Base-by-base conservation (phyloP, 1,140 invertebrate species). In the Piezodorus guildinii region DNA sequence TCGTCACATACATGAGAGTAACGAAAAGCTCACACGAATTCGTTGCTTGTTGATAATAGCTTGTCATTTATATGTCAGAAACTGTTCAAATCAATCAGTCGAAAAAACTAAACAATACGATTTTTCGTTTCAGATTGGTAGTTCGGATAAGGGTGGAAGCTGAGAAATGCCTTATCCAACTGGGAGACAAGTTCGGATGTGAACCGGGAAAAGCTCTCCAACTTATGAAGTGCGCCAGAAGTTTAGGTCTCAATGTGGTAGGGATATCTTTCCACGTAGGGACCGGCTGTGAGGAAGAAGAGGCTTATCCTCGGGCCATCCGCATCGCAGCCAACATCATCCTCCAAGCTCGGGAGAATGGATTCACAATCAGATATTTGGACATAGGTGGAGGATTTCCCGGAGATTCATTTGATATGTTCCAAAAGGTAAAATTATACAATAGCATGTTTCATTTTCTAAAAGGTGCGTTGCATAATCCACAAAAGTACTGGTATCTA, bases 141-240 rank as follows among this genome's bases (percentile, higher is more conserved):
- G 56, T 66, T 30, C 19, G 65, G 10, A 62, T 66, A 25, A 45
- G 58, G 21, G 23, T 30, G 14, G 65, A 66, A 46, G 60, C 65
- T 1, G n/a, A 17, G 5, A 43, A 44, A n/a, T 19, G 43, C 15
- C 9, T 21, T 2, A 17, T 62, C 23, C 21, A 16, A 19, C 44
- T 66, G 17, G 65, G 62, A n/a, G 39, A 15, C 5, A 86, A 86
- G 71, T 86, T 84, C 75, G 85, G 84, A 3, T 80, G 78, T 67
- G 74, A 79, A 54, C 74, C 76, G 3, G 34, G 39, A 6, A n/a
- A 6, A 21, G n/a, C 71, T 74, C 10, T 74, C 74, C 63, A 72
- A 21, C 74, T 86, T 14, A 73, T 86, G 1, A 66, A 75, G 62
- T 69, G 72, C 39, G 85, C 84, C 6, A 73, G 75, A 60, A 72